Conservation (phyloP, 2,113 vertebrate genomes). For the Danio rerio region GRCz12tu NC_133184.1:11672001-11672500, state of each 20-base stretch:
- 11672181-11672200: slow-evolving; percentile 34
- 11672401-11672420: slow-evolving; percentile 38
- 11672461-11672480: no score
- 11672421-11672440: slow-evolving; percentile 54
- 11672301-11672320: background rate
- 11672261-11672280: slow-evolving; percentile 30
- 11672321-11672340: background rate
- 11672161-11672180: slow-evolving; percentile 21
- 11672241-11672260: slow-evolving; percentile 73
- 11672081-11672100: slow-evolving; percentile 82
- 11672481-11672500: no score
- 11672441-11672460: no score
- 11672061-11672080: slow-evolving; percentile 76
- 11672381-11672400: no score
- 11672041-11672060: slow-evolving; percentile 67
- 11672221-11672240: slow-evolving; percentile 61
- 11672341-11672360: background rate
- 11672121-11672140: slow-evolving; percentile 77
- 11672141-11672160: slow-evolving; percentile 42
- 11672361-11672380: no score
- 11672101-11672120: slow-evolving; percentile 82
- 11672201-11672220: slow-evolving; percentile 4
- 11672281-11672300: background rate
- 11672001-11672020: slow-evolving; percentile 27
- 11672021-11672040: slow-evolving; percentile 11